Percentiles rank a stretch among this genome's conserved stretches.
Evolutionary conservation across 2,797 vertebrate genomes (phyloP).

Genomic region (Notamacropus eugenii): DNA sequence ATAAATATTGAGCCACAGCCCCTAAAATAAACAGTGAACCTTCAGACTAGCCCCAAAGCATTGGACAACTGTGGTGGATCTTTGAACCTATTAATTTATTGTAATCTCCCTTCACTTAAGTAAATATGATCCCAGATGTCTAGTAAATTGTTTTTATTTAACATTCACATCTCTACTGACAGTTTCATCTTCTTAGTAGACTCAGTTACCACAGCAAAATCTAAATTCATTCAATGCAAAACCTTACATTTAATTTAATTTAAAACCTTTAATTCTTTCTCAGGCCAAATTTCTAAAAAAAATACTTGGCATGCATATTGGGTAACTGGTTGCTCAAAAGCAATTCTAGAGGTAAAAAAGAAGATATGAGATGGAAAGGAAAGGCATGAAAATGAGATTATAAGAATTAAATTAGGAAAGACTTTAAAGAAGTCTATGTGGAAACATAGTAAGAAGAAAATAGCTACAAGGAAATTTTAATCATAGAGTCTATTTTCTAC

Average conservation of each 20-base stretch:
- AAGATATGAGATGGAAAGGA: background rate
- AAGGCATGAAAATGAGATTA: background rate
- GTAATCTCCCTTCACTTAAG: slow-evolving; percentile 66
- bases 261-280: slow-evolving; percentile 26
- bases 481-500: background rate
- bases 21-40: slow-evolving; percentile 53
- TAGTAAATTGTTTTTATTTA: slow-evolving; percentile 67
- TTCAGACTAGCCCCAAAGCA: slow-evolving; percentile 48
- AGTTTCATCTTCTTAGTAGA: slow-evolving; percentile 52
- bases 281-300: background rate
- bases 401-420: background rate
- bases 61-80: slow-evolving; percentile 45
- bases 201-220: slow-evolving; percentile 47
- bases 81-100: slow-evolving; percentile 77
- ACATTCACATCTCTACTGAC: slow-evolving; percentile 58
- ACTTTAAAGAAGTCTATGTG: background rate
- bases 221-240: background rate
- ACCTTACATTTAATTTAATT: slow-evolving; percentile 34
- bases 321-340: slow-evolving; percentile 1
- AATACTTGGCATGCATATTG: slow-evolving; percentile 4
- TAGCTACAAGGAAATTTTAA: background rate
- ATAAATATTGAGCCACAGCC: slow-evolving; percentile 59
- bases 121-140: slow-evolving; percentile 64
- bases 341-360: background rate
- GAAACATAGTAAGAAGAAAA: background rate